Base-by-base conservation (phyloP, 2,113 vertebrate species). In the Silurus meridionalis region DNA sequence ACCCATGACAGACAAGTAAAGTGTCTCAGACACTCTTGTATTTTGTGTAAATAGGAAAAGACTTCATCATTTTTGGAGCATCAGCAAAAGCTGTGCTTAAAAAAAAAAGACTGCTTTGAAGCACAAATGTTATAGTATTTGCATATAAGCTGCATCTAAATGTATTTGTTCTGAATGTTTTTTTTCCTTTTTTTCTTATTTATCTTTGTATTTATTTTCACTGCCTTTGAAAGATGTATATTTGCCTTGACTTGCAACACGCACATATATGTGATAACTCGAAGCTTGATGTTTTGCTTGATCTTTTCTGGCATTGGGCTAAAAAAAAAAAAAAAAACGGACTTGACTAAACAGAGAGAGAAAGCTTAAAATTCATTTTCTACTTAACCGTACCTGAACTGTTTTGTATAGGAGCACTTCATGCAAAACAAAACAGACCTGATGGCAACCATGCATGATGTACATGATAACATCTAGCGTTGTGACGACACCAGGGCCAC, bases 171-270 rank as follows among this genome's bases (percentile, higher is more conserved):
- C 61, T 75, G 19, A 87, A 61, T 60, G 53, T 74, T 88, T 63
- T 48, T 48, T 19, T 7, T 0, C 50, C 5, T 72, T 69, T 75
- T 61, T 85, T 75, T 85, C 82, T 87, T 90, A 87, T 88, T 85
- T 87, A 85, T 83, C 63, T 85, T 85, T 25, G 53, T 90, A 87
- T 90, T 89, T 90, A 90, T 90, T 90, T 90, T 79, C 23, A 58
- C 66, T 71, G 66, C 82, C 37, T 66, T 77, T 60, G 23, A 64
- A 11, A 64, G 60, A 75, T 87, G 57, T 74, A 83, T 85, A 79
- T 79, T 78, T 79, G 75, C 15, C 17, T 14, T 79, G 55, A 60
- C 28, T 72, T 83, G 25, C 15, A 9, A 71, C 8, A 52, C 23
- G 6, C 52, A 53, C 23, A 69, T 79, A 28, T 21, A 55, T 37